phyloP scores from a whole-genome alignment of 1,140 invertebrate species.

The Rhyzopertha dominica region DNA sequence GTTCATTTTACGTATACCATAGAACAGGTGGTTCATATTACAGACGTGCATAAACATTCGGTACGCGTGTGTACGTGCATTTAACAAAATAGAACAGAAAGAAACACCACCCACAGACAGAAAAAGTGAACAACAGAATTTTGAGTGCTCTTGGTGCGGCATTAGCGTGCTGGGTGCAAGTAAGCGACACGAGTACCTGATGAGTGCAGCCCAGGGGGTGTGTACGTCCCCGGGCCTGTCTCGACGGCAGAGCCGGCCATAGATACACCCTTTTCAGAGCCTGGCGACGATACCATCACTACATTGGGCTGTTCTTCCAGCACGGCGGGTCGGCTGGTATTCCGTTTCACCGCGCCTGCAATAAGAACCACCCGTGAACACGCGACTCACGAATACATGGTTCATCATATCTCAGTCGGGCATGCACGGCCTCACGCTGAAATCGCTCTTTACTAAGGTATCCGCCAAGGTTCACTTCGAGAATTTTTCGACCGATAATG shows the following conservation, averaged over 20 bases:
- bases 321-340: slow-evolving; percentile 27
- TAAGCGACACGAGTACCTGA: slow-evolving; percentile 34
- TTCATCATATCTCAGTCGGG: too few relatives aligned
- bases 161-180: too few relatives aligned
- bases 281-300: slow-evolving; percentile 28
- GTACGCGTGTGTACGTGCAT: too few relatives aligned
- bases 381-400: background rate
- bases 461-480: background rate
- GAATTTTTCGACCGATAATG: background rate
- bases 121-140: background rate
- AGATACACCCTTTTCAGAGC: slow-evolving; percentile 25
- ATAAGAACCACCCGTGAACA: slow-evolving; percentile 31
- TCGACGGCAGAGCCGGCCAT: slow-evolving; percentile 24
- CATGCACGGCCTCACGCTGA: background rate
- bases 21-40: slow-evolving; percentile 20
- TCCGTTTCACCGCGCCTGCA: slow-evolving; percentile 32
- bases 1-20: too few relatives aligned
- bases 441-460: background rate
- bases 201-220: slow-evolving; percentile 30
- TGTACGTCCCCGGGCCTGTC: slow-evolving; percentile 28
- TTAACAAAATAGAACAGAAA: slow-evolving; percentile 4
- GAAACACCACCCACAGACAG: slow-evolving; percentile 8
- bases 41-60: slow-evolving; percentile 10
- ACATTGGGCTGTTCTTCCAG: slow-evolving; percentile 29
- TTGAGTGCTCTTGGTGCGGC: background rate